A percentile compares a stretch with the other conserved stretches of the same genome.
phyloP scores from a whole-genome alignment of 2,113 vertebrate species.

The Canis aureus region DNA sequence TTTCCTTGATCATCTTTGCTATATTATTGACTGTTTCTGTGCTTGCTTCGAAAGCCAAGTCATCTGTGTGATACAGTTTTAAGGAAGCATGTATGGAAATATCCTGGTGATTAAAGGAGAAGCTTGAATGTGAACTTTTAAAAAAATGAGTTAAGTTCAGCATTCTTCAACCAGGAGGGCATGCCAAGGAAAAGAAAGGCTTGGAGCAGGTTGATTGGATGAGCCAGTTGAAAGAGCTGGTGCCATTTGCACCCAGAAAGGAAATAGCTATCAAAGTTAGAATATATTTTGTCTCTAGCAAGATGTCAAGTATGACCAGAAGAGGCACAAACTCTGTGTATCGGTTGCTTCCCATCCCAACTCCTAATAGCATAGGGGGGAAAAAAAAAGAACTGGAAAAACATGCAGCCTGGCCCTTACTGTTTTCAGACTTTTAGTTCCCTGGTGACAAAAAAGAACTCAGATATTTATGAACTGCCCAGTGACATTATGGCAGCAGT shows the following conservation, averaged over 20 bases:
- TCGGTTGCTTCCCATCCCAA: background rate
- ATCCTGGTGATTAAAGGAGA: background rate
- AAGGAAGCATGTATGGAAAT: background rate
- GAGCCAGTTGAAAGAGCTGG: background rate
- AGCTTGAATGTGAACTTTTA: background rate
- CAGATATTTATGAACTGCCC: background rate
- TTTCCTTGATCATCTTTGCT: background rate
- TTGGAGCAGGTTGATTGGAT: background rate
- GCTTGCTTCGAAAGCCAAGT: conserved; percentile 28
- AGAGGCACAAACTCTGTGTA: background rate
- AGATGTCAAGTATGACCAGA: background rate
- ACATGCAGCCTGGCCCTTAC: background rate
- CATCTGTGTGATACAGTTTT: background rate
- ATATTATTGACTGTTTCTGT: background rate
- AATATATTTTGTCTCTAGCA: background rate
- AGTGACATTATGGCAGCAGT: background rate
- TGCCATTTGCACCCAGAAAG: background rate
- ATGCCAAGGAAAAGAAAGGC: background rate
- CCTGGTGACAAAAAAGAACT: background rate
- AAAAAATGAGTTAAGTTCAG: background rate
- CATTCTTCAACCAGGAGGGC: conserved; percentile 16
- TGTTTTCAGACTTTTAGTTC: background rate
- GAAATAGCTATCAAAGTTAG: background rate
- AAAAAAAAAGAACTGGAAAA: background rate
- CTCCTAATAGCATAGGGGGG: background rate